Evolutionary conservation across 2,888 invertebrate genomes (phyloP), one percentile per base, ranked within the genome.

Genomic region (Aphodius sticticus): DNA sequence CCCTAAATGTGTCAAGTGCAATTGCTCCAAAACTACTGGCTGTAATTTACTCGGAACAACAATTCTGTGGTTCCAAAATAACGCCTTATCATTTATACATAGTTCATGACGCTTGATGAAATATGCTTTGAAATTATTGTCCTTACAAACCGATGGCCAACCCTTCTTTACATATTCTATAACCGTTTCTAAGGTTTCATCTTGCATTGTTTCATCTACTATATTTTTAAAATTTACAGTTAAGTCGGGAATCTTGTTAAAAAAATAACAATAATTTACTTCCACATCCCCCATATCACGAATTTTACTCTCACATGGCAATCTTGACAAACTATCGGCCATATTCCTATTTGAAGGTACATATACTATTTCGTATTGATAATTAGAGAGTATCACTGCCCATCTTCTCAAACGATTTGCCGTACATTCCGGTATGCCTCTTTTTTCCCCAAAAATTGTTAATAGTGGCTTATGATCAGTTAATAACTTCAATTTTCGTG

Each of bases 401-500:
- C 82, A 82, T 9, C 84, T 81, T 72, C 83, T 81, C n/a, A 82
- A 72, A 69, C 82, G 70, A 70, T 84, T 86, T 0, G 86, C 86
- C 3, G 86, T 85, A 84, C 86, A 85, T 75, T 84, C 82, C 71
- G 86, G 86, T 6, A 86, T 85, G 14, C 84, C 80, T 79, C 86
- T 86, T 15, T 78, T 84, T 1, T 85, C 85, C 0, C 84, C 83
- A 81, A 87, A 87, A 76, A 87, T 87, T 78, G 85, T 79, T 12
- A 80, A 12, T 14, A 81, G 72, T 2, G 88, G 87, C 76, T 86
- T 81, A 77, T 86, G 84, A 81, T 88, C 87, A 0, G 86, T 88
- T 6, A 84, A 37, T 6, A 88, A 79, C 0, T 81, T 84, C 82
- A 89, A 89, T 6, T 84, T 80, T 4, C 85, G 81, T 4, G 88